Conservation (phyloP, 2,888 invertebrate species). For the Spicauda simplicius region DNA sequence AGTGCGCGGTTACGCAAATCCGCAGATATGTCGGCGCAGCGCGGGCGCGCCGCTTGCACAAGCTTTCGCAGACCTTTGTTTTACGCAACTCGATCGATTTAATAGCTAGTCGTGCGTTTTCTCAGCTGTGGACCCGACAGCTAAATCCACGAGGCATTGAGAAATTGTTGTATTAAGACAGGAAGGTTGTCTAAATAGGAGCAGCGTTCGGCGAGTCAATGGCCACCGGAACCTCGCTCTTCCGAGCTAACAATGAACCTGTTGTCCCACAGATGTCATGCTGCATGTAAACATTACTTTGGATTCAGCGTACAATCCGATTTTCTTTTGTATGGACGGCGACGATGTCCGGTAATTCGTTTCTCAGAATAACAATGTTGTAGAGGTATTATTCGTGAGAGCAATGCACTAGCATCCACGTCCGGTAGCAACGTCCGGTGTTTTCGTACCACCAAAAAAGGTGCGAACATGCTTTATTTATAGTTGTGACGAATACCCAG, state of each 20-base stretch:
- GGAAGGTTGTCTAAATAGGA: slow-evolving; percentile 42
- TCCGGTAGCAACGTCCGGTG: slow-evolving; percentile 82
- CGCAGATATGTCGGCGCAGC: slow-evolving; percentile 79
- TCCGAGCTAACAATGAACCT: slow-evolving; percentile 55
- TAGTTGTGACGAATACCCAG: slow-evolving; percentile 74
- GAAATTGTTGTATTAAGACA: slow-evolving; percentile 35
- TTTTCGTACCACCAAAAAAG: slow-evolving; percentile 82
- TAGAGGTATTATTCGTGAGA: slow-evolving; percentile 67
- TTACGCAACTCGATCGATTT: slow-evolving; percentile 84
- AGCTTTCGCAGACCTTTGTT: slow-evolving; percentile 85
- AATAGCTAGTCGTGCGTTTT: slow-evolving; percentile 81
- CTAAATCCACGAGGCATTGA: slow-evolving; percentile 49
- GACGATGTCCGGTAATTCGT: slow-evolving; percentile 71
- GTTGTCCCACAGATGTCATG: slow-evolving; percentile 50
- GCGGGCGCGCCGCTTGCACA: slow-evolving; percentile 82
- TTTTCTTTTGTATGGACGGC: slow-evolving; percentile 69
- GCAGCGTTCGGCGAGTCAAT: slow-evolving; percentile 1
- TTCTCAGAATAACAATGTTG: slow-evolving; percentile 52
- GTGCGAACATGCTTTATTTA: slow-evolving; percentile 80
- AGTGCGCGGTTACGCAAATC: slow-evolving; percentile 84
- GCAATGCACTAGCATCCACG: slow-evolving; percentile 67
- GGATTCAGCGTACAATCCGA: slow-evolving; percentile 60
- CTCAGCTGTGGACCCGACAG: slow-evolving; percentile 73
- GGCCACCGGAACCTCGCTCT: slow-evolving; percentile 43
- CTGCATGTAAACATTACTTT: slow-evolving; percentile 56